Conservation (phyloP, 2,888 invertebrate genomes). For the Epinotia ramella region DNA sequence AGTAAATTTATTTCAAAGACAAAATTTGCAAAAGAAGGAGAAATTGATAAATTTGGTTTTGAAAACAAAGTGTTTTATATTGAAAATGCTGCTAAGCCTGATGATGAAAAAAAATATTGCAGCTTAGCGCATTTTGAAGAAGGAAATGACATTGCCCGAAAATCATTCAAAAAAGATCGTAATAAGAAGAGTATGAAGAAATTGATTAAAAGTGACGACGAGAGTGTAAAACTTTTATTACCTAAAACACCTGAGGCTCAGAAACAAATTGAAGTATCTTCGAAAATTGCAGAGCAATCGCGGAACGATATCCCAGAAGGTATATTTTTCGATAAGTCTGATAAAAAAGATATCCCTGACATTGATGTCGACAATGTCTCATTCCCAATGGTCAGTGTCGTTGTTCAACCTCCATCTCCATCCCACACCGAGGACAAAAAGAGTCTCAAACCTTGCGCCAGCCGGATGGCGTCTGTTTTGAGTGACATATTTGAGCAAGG, state of each 20-base stretch:
- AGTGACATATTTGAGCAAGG: slow-evolving; percentile 78
- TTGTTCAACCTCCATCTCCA: slow-evolving; percentile 91
- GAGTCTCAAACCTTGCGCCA: slow-evolving; percentile 70
- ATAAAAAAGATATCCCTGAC: slow-evolving; percentile 43
- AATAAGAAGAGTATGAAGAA: slow-evolving; percentile 80
- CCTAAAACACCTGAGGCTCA: slow-evolving; percentile 70
- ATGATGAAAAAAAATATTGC: slow-evolving; percentile 89
- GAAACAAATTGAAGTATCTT: slow-evolving; percentile 56
- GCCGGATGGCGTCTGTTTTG: slow-evolving; percentile 80
- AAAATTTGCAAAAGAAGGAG: slow-evolving; percentile 77
- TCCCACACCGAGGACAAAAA: slow-evolving; percentile 86
- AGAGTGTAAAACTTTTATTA: slow-evolving; percentile 66
- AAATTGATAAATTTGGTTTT: slow-evolving; percentile 87
- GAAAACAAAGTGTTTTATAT: slow-evolving; percentile 90
- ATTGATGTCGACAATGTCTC: slow-evolving; percentile 51
- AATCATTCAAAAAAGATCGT: slow-evolving; percentile 88
- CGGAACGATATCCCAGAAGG: slow-evolving; percentile 47
- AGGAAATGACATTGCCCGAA: slow-evolving; percentile 92
- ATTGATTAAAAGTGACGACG: slow-evolving; percentile 62
- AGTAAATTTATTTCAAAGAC: slow-evolving; percentile 83
- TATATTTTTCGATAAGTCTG: slow-evolving; percentile 46
- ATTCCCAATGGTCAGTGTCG: slow-evolving; percentile 89
- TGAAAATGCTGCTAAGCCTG: slow-evolving; percentile 77
- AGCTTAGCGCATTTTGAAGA: slow-evolving; percentile 93
- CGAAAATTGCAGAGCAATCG: slow-evolving; percentile 48